A percentile compares a stretch with the other conserved stretches of the same genome.
phyloP scores from a whole-genome alignment of 2,888 invertebrate species.

The Orthosia cruda region DNA sequence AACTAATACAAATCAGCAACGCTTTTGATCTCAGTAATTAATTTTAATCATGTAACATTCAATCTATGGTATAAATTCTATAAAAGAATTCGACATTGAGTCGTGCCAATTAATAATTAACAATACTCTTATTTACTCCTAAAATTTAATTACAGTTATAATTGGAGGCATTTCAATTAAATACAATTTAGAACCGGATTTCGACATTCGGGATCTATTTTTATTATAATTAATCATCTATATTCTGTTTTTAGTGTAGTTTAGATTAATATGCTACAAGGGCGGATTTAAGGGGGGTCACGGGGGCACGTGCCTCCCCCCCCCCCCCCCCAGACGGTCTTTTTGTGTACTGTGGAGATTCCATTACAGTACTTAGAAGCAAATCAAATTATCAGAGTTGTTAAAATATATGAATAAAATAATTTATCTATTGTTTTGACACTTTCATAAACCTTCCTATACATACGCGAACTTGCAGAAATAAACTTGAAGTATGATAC shows the following conservation, averaged over 20 bases:
- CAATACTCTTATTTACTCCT: constrained; percentile 52
- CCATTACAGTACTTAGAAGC: too few species aligned
- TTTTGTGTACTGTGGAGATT: too few species aligned
- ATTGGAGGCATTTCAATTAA: constrained; percentile 34
- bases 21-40: constrained; percentile 62
- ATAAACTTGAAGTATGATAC: too few species aligned
- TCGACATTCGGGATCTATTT: constrained; percentile 5
- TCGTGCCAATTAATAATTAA: constrained; percentile 54
- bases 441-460: too few species aligned
- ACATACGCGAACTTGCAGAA: too few species aligned
- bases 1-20: constrained; percentile 46
- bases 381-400: too few species aligned
- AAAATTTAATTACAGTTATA: constrained; percentile 55
- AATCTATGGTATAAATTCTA: constrained; percentile 39
- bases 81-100: constrained; percentile 40
- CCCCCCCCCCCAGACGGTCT: too few species aligned
- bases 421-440: too few species aligned
- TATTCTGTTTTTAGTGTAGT: not conserved
- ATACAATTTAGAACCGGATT: constrained; percentile 7
- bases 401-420: too few species aligned
- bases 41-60: constrained; percentile 56
- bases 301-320: too few species aligned
- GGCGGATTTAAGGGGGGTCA: too few species aligned
- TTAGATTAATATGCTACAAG: not conserved
- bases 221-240: not conserved